A percentile compares a stretch with the other conserved stretches of the same genome.
Evolutionary conservation across 1,140 invertebrate species (phyloP).

Genomic region (Oncopeltus fasciatus): DNA sequence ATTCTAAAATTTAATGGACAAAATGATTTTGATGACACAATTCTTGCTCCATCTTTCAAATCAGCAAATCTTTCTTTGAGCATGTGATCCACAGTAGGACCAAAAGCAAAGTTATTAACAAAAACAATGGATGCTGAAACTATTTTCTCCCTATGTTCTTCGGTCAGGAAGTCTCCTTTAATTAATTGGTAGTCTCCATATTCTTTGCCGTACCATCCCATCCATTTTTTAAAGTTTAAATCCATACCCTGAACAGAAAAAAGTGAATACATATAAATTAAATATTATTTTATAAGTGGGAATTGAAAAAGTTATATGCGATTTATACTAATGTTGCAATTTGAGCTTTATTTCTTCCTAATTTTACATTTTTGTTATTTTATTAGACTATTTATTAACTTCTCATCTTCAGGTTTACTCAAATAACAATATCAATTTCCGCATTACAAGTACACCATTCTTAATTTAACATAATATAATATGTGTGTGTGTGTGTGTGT

Average conservation of each 20-base stretch:
- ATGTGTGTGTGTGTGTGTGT: too few relatives aligned
- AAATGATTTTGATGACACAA: constrained; percentile 97
- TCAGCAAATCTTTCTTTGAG: constrained; percentile 91
- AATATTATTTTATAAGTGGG: too few relatives aligned
- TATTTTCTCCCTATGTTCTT: constrained; percentile 82
- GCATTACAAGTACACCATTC: too few relatives aligned
- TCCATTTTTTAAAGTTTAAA: constrained; percentile 77
- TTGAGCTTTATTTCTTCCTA: too few relatives aligned
- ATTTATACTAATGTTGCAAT: too few relatives aligned
- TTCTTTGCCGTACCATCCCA: constrained; percentile 93
- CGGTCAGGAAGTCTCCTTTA: constrained; percentile 85
- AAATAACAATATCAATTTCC: too few relatives aligned
- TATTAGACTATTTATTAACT: too few relatives aligned
- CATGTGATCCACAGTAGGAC: constrained; percentile 90
- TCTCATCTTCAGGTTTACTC: too few relatives aligned
- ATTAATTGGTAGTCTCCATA: constrained; percentile 80
- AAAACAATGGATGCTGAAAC: constrained; percentile 87
- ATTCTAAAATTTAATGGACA: constrained; percentile 95
- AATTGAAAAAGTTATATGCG: too few relatives aligned
- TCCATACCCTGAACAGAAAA: constrained; percentile 63
- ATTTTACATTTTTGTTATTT: too few relatives aligned
- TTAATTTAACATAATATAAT: too few relatives aligned
- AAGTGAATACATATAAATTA: constrained; percentile 7
- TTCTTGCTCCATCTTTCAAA: constrained; percentile 84
- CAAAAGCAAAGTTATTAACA: constrained; percentile 98